phyloP scores from a whole-genome alignment of 2,113 vertebrate species.

The Atlantisia rogersi region DNA sequence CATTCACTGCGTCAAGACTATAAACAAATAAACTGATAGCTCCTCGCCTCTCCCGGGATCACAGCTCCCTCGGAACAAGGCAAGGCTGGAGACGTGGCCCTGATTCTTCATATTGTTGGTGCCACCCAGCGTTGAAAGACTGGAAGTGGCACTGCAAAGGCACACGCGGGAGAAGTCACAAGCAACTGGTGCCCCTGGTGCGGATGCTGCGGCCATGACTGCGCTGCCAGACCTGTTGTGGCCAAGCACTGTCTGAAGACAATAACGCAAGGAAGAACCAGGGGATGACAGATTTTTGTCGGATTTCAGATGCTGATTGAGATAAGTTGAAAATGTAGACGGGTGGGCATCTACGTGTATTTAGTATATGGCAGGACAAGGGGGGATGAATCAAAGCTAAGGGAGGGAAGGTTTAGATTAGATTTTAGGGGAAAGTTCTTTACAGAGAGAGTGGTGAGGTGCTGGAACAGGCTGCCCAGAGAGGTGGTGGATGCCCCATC shows the following conservation, averaged over 20 bases:
- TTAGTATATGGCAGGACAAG: not conserved
- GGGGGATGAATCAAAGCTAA: no score
- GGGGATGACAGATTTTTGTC: not conserved
- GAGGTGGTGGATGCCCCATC: no score
- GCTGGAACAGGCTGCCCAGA: no score
- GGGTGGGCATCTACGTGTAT: not conserved
- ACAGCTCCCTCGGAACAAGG: not conserved
- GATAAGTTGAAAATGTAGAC: not conserved
- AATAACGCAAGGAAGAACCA: not conserved
- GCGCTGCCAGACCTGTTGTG: not conserved
- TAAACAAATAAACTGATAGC: not conserved
- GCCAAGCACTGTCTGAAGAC: not conserved
- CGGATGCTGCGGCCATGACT: no score
- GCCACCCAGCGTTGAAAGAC: slow-evolving; percentile 38
- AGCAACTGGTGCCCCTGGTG: rapidly evolving
- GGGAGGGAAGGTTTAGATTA: no score
- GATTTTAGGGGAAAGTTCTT: no score
- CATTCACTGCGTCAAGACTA: not conserved
- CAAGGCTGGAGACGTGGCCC: not conserved
- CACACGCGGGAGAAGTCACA: rapidly evolving
- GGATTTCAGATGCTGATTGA: not conserved
- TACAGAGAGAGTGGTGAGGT: no score
- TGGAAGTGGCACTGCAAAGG: not conserved
- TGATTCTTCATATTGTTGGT: slow-evolving; percentile 47
- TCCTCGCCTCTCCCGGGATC: not conserved